Base-by-base conservation (phyloP, 2,888 invertebrate genomes). In the Minunthozetes semirufus region DNA sequence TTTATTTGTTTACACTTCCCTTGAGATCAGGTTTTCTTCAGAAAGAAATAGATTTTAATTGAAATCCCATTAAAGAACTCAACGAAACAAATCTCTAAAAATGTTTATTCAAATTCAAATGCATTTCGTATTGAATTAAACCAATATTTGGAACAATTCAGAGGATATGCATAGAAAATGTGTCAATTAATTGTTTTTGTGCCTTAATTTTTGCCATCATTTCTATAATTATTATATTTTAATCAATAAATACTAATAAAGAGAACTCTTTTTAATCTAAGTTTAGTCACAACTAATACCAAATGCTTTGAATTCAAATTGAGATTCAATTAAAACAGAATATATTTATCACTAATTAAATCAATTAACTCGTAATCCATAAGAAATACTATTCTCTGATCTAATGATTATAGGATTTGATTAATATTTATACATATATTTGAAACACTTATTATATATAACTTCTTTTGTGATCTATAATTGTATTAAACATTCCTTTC, bases 161-260 rank as follows among this genome's bases (percentile, higher is more conserved):
- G 27, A 63, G 8, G 66, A 66, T 42, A 42, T 66, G 66, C 42
- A 19, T 33, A 38, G 27, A 56, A 50, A 56, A 22, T 56, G 13
- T 59, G 25, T 66, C 22, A 42, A 63, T 63, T 59, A 19, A 66
- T 42, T 66, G 42, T 42, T 66, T 33, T 66, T 66, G 66, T 66
- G 66, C 66, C 66, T 66, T 66, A 66, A 66, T 66, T 63, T 63
- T 42, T 66, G 66, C 66, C 66, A 66, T 42, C 66, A 66, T 66
- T 66, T 42, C 17, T 66, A n/a, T 50, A 50, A n/a, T 50, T 50
- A 50, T 50, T n/a, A 50, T 8, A 50, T n/a, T 59, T 27, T 59
- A 27, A 27, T 22, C 27, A 59, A 59, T 56, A 5, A 15, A n/a
- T 25, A 56, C 22, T 22, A 56, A 22, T 25, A 25, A 56, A 22